Evolutionary conservation across 2,797 vertebrate species (phyloP), one percentile per base, ranked within the genome.

Genomic region (Adrianichthys oophorus): DNA sequence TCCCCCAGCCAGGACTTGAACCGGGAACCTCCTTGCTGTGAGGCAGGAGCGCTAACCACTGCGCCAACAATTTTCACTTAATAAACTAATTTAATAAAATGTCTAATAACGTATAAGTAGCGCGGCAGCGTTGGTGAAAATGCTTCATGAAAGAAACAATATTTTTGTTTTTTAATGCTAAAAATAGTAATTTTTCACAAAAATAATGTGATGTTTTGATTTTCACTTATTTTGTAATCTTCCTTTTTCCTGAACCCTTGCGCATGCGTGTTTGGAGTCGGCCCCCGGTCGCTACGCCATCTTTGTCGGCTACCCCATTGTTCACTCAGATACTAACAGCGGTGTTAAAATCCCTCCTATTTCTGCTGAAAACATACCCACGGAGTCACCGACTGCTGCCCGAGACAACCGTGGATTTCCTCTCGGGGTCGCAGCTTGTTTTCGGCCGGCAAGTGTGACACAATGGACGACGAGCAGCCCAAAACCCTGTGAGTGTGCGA

Each of bases 401-500:
- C 52, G 74, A 73, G 70, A 88, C 83, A 76, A 78, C 76, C 83
- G 85, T 79, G 86, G 89, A 89, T 80, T 85, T 83, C 68, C 74
- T 80, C 81, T 80, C 85, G 63, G 83, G 88, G 78, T 85, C 87
- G 76, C 74, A 78, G 80, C 88, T 88, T 74, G 84, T 82, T 82
- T 78, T 85, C 81, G 85, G 79, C 76, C 87, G 75, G 71, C 72
- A 77, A 81, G 75, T 74, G 56, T 37, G 70, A 52, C 75, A 89
- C 74, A 79, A 91, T 92, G 90, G 90, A 92, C 88, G 90, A 92
- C 76, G 90, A 92, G 65, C 88, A 88, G 80, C 87, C 90, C 62
- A 92, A 90, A 87, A 92, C 90, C 75, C 76, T 92, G 90, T 91
- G 83, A 88, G 90, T 90, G 70, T 76, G 17, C 53, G 76, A 70